Evolutionary conservation across 1,140 invertebrate species (phyloP), one percentile per base, ranked within the genome.

Genomic region (Solenopsis invicta): DNA sequence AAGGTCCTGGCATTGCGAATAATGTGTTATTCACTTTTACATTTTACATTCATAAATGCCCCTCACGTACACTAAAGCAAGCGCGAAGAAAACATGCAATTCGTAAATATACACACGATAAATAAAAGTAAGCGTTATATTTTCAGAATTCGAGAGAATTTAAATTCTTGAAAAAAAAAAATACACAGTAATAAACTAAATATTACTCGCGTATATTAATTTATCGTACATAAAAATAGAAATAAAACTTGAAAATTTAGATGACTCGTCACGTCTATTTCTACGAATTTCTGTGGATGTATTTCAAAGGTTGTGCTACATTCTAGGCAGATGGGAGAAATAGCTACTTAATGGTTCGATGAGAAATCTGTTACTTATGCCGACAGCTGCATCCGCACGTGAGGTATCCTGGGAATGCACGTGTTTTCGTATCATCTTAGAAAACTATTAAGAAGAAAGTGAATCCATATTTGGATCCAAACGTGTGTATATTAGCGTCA

Each of bases 341-440:
- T 67, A 37, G 54, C 71, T 54, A 24, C 34, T 85, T 85, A 56
- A 78, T 61, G 74, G 52, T 87, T 78, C 86, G 74, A 85, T 78
- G 80, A 87, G 80, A 85, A 87, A 89, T 89, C 66, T 74, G 72
- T 85, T 78, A 29, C 59, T 78, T 45, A 24, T 64, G 66, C n/a
- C 54, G 69, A 52, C 86, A 78, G 86, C 86, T 87, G 88, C 67
- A 21, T 72, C 62, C 59, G 74, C 72, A 75, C 75, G 74, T 75
- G 59, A 61, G 34, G 24, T n/a, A 64, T 78, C 45, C 67, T 89
- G 80, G 45, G 74, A 89, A 85, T 64, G 41, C 13, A 64, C 50
- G 21, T 45, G 45, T 13, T 34, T 10, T 3, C 54, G 29, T 61
- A 21, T n/a, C 61, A 21, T 50, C 41, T 0, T 59, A 50, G 24